These are phyloP conservation scores for Parotia lawesii DNA, from an alignment of 2,113 vertebrate genomes.

Conservation along the genomic window DNA sequence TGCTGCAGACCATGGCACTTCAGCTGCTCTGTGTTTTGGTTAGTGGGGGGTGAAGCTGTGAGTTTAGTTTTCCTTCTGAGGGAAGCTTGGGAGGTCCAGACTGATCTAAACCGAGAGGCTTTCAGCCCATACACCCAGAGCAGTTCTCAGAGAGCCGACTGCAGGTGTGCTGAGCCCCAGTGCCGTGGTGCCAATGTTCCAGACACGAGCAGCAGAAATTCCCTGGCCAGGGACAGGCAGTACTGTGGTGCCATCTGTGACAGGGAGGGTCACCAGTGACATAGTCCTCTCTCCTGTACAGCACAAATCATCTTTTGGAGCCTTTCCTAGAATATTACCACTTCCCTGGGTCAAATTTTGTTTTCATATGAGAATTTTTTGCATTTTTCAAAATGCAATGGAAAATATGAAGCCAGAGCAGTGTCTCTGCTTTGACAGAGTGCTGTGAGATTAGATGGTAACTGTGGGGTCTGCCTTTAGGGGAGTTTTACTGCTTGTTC, in stretches of 20 bases:
- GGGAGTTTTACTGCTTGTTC: background rate
- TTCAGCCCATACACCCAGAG: background rate
- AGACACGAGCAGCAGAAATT: background rate
- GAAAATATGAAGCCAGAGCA: background rate
- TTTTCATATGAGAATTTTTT: background rate
- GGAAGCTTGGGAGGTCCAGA: background rate
- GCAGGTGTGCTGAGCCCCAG: accelerated
- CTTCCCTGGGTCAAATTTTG: background rate
- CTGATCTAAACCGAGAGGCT: background rate
- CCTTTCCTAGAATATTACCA: background rate
- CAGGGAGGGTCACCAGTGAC: background rate
- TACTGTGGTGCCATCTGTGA: background rate
- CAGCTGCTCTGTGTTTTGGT: background rate
- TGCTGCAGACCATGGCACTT: background rate
- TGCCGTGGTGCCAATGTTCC: accelerated
- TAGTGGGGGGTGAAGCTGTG: background rate
- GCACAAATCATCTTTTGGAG: background rate
- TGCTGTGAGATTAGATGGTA: background rate
- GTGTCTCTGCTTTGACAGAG: background rate
- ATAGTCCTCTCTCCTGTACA: background rate
- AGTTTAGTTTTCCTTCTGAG: slow-evolving; percentile 3
- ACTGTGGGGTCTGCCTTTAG: background rate
- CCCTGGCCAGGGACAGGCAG: background rate
- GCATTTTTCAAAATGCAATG: background rate
- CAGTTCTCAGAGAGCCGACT: accelerated